Percentiles rank a stretch among this genome's conserved stretches.
These are phyloP conservation scores for Penaeus vannamei DNA, from an alignment of 1,140 invertebrate species.

Conservation along the genomic window DNA sequence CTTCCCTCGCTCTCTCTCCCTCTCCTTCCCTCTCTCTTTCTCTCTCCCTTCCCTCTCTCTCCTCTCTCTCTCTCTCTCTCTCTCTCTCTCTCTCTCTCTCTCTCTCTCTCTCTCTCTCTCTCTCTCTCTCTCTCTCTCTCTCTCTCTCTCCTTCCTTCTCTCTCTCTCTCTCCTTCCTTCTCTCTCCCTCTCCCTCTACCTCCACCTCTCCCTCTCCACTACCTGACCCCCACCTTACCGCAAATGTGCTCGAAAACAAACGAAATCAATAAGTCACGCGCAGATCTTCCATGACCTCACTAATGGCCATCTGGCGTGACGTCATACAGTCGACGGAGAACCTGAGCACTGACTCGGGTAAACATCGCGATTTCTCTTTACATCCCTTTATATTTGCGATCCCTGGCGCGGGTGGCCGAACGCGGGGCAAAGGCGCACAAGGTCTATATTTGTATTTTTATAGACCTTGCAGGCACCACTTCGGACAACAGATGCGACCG, in stretches of 20 bases:
- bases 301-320: no score
- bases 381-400: no score
- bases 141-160: neutral
- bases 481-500: no score
- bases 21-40: neutral
- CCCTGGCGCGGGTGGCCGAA: no score
- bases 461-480: no score
- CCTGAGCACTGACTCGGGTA: no score
- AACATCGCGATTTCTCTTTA: no score
- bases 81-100: neutral
- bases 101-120: neutral
- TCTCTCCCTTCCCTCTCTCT: neutral
- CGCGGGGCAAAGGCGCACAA: no score
- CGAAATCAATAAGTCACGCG: neutral
- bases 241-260: no score
- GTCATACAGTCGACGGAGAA: no score
- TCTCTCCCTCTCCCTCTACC: constrained; percentile 9
- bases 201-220: neutral
- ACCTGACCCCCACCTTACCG: neutral
- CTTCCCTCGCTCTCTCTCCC: neutral
- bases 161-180: neutral
- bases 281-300: neutral
- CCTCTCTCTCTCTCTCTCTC: neutral
- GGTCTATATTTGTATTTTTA: no score
- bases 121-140: neutral